Conservation (phyloP, 2,113 vertebrate species). For the Otolemur garnettii region DNA sequence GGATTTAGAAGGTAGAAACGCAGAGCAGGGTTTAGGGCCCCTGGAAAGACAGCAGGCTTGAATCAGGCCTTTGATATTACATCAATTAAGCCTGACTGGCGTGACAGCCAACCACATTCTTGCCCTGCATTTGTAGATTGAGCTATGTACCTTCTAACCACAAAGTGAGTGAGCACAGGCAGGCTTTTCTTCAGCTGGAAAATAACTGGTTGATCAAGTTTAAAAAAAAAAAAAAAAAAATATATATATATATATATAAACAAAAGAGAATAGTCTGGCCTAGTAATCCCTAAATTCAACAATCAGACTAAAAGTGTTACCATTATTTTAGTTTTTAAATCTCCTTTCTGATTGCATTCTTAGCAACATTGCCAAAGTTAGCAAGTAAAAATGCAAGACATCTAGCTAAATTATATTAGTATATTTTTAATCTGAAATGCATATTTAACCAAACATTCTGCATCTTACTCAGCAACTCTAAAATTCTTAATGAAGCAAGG, state of each 20-base stretch:
- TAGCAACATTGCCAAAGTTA: background rate
- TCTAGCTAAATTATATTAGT: background rate
- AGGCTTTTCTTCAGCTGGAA: slow-evolving; percentile 33
- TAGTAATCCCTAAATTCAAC: background rate
- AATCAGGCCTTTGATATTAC: slow-evolving; percentile 56
- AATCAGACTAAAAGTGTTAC: background rate
- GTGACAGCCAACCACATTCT: slow-evolving; percentile 42
- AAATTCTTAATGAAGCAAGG: slow-evolving; percentile 1
- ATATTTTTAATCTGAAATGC: slow-evolving; percentile 16
- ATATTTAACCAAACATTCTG: background rate
- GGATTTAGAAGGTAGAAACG: background rate
- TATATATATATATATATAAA: background rate
- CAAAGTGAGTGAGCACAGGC: background rate
- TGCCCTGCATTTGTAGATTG: slow-evolving; percentile 3
- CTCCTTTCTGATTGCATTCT: background rate
- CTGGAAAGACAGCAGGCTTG: slow-evolving; percentile 57
- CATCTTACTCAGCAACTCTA: background rate
- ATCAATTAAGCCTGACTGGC: background rate
- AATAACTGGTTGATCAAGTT: slow-evolving; percentile 42
- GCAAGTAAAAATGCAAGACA: background rate
- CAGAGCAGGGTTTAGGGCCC: background rate
- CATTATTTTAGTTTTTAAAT: slow-evolving; percentile 13
- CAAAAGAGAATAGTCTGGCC: background rate
- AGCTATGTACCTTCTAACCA: background rate
- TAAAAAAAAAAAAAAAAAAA: too few species aligned